Conservation (phyloP, 2,113 vertebrate species). For the Pandion haliaetus region DNA sequence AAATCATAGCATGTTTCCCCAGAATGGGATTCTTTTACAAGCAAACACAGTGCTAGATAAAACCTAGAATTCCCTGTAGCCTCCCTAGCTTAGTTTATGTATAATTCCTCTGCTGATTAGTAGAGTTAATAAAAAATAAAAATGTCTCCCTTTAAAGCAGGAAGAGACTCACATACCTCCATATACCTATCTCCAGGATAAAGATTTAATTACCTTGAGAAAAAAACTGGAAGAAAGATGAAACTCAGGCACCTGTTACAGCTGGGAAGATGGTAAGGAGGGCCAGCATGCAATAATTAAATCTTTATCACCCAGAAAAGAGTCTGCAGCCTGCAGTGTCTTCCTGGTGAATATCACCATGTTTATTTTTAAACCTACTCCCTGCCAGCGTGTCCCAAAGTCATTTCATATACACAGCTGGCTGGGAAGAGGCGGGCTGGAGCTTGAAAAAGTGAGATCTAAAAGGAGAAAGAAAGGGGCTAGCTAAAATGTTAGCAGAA, state of each 20-base stretch:
- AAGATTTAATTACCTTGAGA: conserved; percentile 46
- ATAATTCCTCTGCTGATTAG: conserved; percentile 26
- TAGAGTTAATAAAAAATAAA: conserved; percentile 34
- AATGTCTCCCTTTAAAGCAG: neutral
- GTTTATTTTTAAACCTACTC: conserved; percentile 56
- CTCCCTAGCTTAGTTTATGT: neutral
- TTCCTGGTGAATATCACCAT: conserved; percentile 32
- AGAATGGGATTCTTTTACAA: conserved; percentile 29
- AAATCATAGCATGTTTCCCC: conserved; percentile 10
- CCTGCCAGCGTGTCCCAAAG: conserved; percentile 9
- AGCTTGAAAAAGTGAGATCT: neutral
- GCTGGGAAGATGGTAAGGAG: neutral
- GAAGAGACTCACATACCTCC: neutral
- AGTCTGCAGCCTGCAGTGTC: neutral
- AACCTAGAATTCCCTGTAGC: conserved; percentile 9
- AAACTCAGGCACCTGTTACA: conserved; percentile 35
- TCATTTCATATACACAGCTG: conserved; percentile 6
- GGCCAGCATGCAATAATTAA: conserved; percentile 28
- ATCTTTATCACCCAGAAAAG: conserved; percentile 30
- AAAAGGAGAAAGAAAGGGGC: neutral
- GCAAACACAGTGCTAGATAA: neutral
- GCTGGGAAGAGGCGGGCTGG: neutral
- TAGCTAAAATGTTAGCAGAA: neutral
- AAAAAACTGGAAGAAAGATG: conserved; percentile 11
- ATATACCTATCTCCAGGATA: neutral